Conservation (phyloP, 1,140 invertebrate genomes). For the Aradophagus sp. region DNA sequence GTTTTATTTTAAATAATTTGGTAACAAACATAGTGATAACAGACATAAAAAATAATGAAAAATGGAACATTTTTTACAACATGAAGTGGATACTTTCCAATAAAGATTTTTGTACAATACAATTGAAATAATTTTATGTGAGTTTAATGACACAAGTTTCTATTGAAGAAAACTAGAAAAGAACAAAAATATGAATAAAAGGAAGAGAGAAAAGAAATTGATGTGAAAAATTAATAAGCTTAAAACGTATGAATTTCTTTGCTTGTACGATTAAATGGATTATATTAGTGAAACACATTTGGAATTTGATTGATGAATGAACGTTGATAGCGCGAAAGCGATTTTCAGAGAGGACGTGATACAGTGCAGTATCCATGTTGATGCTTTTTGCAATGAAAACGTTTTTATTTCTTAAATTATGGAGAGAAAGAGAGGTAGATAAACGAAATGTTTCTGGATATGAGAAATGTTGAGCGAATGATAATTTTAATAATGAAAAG, state of each 20-base stretch:
- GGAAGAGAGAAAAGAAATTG: conserved; percentile 26
- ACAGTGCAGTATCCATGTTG: conserved; percentile 15
- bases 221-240: conserved; percentile 42
- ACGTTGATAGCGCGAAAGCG: conserved; percentile 20
- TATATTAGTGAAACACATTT: conserved; percentile 23
- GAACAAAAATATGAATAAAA: too few relatives aligned
- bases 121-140: conserved; percentile 47
- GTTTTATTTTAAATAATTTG: conserved; percentile 29
- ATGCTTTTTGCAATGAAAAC: conserved; percentile 31
- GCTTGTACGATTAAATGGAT: conserved; percentile 22
- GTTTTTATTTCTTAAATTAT: conserved; percentile 16
- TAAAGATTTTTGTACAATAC: conserved; percentile 45
- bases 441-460: conserved; percentile 22
- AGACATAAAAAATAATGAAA: too few relatives aligned
- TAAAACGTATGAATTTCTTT: conserved; percentile 36
- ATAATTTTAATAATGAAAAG: conserved; percentile 28
- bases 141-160: conserved; percentile 44
- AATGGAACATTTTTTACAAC: too few relatives aligned
- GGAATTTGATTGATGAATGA: conserved; percentile 32
- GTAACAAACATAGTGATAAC: not conserved
- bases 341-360: conserved; percentile 20
- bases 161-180: too few relatives aligned
- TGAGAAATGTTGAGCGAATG: conserved; percentile 44
- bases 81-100: conserved; percentile 31
- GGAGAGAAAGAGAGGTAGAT: conserved; percentile 9